These are phyloP conservation scores for Archips crataeganus DNA, from an alignment of 2,888 invertebrate genomes.

Conservation along the genomic window DNA sequence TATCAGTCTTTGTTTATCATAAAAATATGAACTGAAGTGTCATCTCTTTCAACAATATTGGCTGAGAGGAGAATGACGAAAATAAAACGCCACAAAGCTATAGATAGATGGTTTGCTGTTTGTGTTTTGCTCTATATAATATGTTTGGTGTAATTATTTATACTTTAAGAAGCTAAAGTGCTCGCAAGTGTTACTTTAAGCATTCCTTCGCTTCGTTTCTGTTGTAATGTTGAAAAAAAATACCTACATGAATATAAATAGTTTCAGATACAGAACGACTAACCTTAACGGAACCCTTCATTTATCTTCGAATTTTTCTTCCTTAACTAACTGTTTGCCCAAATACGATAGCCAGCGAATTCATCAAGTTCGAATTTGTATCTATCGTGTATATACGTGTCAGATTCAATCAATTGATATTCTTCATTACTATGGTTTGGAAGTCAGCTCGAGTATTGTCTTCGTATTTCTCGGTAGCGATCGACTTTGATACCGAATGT, in stretches of 20 bases:
- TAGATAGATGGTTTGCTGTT: too few relatives aligned
- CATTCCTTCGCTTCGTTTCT: too few relatives aligned
- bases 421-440: slow-evolving; percentile 30
- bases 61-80: too few relatives aligned
- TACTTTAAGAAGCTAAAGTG: too few relatives aligned
- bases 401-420: slow-evolving; percentile 29
- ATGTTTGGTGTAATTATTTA: too few relatives aligned
- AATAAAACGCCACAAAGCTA: too few relatives aligned
- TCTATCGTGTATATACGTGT: slow-evolving; percentile 20
- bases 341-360: slow-evolving; percentile 13
- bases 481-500: neutral
- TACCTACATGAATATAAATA: neutral
- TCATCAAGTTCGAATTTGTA: slow-evolving; percentile 28
- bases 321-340: neutral
- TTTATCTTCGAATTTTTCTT: neutral
- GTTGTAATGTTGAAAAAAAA: too few relatives aligned
- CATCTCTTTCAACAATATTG: too few relatives aligned
- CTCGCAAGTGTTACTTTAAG: too few relatives aligned
- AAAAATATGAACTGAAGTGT: too few relatives aligned
- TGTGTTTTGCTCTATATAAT: too few relatives aligned
- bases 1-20: too few relatives aligned
- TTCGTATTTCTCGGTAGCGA: slow-evolving; percentile 26
- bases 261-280: neutral
- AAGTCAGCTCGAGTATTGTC: slow-evolving; percentile 24
- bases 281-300: neutral